phyloP scores from a whole-genome alignment of 1,140 invertebrate species.

The Conus ventricosus region DNA sequence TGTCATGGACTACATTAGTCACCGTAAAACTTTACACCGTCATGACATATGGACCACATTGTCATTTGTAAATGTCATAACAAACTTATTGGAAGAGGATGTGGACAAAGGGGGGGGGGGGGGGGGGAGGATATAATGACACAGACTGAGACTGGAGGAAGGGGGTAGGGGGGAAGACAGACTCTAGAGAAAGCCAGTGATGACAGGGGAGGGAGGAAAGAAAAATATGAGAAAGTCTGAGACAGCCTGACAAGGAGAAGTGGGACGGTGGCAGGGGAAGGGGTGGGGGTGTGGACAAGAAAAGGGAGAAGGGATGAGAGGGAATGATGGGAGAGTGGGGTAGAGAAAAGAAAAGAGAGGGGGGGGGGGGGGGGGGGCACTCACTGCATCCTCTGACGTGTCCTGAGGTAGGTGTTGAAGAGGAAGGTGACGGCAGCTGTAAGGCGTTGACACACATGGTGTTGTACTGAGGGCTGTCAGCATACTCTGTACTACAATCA shows the following conservation, averaged over 20 bases:
- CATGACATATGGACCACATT: no score
- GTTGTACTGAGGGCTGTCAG: conserved; percentile 50
- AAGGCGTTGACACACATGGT: conserved; percentile 69
- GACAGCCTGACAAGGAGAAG: not conserved
- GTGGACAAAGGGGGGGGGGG: not conserved
- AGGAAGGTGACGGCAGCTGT: conserved; percentile 75
- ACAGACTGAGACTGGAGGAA: not conserved
- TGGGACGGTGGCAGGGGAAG: no score
- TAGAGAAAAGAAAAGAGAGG: not conserved
- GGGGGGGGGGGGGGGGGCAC: conserved; percentile 7
- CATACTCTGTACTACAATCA: conserved; percentile 46
- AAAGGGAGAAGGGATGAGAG: not conserved
- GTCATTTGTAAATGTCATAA: no score
- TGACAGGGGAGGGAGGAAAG: no score
- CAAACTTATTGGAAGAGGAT: not conserved
- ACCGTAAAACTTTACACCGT: no score
- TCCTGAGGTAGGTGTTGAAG: conserved; percentile 77
- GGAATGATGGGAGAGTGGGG: no score
- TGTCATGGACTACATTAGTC: no score
- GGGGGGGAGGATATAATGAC: not conserved
- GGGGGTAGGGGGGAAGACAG: no score
- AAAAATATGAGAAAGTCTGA: not conserved
- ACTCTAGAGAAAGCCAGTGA: no score
- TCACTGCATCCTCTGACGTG: conserved; percentile 73
- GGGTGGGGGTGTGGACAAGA: not conserved